These are phyloP conservation scores for Acrocyrtus sp. DNA, from an alignment of 2,888 invertebrate genomes.

Conservation along the genomic window DNA sequence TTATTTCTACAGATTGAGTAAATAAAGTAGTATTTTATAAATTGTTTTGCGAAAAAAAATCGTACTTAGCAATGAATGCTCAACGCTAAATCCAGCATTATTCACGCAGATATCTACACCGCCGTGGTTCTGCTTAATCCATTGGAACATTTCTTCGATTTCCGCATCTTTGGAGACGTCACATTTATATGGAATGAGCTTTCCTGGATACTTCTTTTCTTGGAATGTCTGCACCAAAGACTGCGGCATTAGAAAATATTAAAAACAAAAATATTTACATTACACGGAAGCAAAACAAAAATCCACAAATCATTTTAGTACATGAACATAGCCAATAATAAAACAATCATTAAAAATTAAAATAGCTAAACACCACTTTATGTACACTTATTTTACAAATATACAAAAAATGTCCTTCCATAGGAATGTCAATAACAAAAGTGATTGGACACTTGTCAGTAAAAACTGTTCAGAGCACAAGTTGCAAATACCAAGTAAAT, in stretches of 20 bases:
- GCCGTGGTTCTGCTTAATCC: slow-evolving; percentile 49
- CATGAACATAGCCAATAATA: too few species aligned
- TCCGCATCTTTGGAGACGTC: slow-evolving; percentile 53
- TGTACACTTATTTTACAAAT: too few species aligned
- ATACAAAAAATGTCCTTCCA: too few species aligned
- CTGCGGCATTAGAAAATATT: too few species aligned
- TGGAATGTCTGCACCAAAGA: slow-evolving; percentile 42
- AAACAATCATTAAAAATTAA: too few species aligned
- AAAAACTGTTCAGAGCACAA: too few species aligned
- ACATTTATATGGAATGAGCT: slow-evolving; percentile 49
- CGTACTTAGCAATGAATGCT: slow-evolving; percentile 40
- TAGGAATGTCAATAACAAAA: too few species aligned
- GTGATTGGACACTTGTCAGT: too few species aligned
- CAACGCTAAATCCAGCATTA: slow-evolving; percentile 52
- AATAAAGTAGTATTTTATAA: not conserved
- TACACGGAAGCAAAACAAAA: not conserved
- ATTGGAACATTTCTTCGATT: slow-evolving; percentile 53
- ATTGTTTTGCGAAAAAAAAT: not conserved
- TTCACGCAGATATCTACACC: slow-evolving; percentile 58
- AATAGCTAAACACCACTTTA: too few species aligned
- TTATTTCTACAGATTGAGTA: not conserved
- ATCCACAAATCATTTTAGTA: not conserved
- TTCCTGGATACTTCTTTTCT: slow-evolving; percentile 45
- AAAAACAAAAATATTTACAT: not conserved
- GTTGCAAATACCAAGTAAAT: too few species aligned